Conservation (phyloP, 2,888 invertebrate species). For the Notodonta ziczac region DNA sequence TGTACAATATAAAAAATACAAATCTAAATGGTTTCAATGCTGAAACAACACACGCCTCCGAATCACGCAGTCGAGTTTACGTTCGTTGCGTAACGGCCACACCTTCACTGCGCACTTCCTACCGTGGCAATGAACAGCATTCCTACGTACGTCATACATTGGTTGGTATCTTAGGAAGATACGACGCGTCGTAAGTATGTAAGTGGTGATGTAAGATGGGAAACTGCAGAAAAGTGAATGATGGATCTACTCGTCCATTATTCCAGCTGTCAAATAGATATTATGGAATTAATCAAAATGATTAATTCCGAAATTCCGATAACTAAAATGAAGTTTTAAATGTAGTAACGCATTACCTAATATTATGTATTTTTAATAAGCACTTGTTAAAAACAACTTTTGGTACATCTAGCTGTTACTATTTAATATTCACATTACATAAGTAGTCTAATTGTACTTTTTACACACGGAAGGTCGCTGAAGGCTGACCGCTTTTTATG, state of each 20-base stretch:
- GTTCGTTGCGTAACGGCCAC: slow-evolving; percentile 30
- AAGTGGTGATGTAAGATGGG: slow-evolving; percentile 10
- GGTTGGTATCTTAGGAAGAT: neutral
- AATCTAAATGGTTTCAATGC: too few species aligned
- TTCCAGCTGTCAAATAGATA: too few species aligned
- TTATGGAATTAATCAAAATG: too few species aligned
- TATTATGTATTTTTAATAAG: too few species aligned
- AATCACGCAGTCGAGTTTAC: slow-evolving; percentile 19
- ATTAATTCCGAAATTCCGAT: too few species aligned
- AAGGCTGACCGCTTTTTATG: slow-evolving; percentile 2
- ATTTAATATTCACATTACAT: neutral
- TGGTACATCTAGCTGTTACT: too few species aligned
- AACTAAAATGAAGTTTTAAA: too few species aligned
- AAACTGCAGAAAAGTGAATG: neutral
- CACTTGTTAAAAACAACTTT: too few species aligned
- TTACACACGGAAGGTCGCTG: slow-evolving; percentile 3
- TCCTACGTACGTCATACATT: slow-evolving; percentile 13
- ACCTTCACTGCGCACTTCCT: slow-evolving; percentile 40
- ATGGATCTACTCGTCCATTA: too few species aligned
- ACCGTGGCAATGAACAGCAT: slow-evolving; percentile 30
- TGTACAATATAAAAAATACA: too few species aligned
- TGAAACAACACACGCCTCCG: too few species aligned
- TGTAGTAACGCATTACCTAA: too few species aligned
- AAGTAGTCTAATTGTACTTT: neutral
- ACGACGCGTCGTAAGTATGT: neutral